Evolutionary conservation across 2,113 vertebrate species (phyloP), one percentile per base, ranked within the genome.

Genomic region (Coturnix japonica): DNA sequence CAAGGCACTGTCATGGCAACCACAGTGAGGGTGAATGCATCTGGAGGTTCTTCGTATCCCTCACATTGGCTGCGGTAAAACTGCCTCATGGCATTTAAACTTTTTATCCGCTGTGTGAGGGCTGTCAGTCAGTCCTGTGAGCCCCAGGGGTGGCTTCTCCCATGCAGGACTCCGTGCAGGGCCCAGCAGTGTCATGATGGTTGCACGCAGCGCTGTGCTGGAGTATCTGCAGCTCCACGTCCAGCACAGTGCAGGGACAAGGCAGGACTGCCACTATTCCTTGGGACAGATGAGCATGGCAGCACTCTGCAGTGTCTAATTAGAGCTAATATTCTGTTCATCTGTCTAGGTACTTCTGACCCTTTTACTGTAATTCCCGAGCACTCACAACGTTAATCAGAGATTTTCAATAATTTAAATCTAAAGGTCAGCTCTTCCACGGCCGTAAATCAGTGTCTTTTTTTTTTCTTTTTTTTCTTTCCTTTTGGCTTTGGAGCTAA

Each of bases 1-100:
- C 85, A 89, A 81, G 80, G 71, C 39, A 94, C 94, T 94, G 95
- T 90, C 90, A 92, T 94, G 93, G 94, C 93, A 95, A 91, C 95
- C 94, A 87, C 57, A 80, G 35, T 8, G 37, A 88, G 80, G 78
- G 51, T 0, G 37, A 93, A 66, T 85, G 76, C 89, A 95, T 89
- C 84, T 91, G 90, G 79, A 87, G 53, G 76, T 90, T 84, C 92
- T 93, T 89, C 59, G 56, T 74, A 63, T 60, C 53, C 43, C 78
- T 87, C 93, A 53, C 11, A 64, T 67, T 89, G 89, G 90, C 61
- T 70, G 75, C 89, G 77, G 87, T 17, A 75, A 67, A 47, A 67
- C 25, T 51, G 70, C 41, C 79, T 92, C 33, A 11, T 60, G 26
- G 71, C 35, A 9, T 57, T 65, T 81, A 60, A 93, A 95, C 90